Evolutionary conservation across 2,888 invertebrate species (phyloP), one percentile per base, ranked within the genome.

Genomic region (Tipula unca): DNA sequence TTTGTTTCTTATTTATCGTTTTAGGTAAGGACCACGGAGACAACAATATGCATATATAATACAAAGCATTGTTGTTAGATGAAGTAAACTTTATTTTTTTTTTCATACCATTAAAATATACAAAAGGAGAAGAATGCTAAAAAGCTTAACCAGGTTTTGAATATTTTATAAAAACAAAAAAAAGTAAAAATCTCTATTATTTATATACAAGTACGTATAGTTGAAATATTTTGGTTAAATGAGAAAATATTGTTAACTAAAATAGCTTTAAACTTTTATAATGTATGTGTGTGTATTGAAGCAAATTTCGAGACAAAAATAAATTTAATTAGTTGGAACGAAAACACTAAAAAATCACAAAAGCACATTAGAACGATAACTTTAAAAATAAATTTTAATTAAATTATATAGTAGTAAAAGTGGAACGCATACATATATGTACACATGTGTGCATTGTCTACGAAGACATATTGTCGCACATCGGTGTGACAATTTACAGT

Each of bases 131-230:
- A 13, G 20, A 69, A 69, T 69, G 69, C 69, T 69, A 69, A 69
- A 69, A 69, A 69, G 69, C 69, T 69, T 69, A 69, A 69, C 69
- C 69, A 69, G 69, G 69, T 69, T 69, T 69, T 69, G 69, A 69
- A 69, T 69, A 69, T 69, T 25, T 69, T 69, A 69, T 25, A 54
- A 32, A 32, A 32, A 54, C 39, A 42, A 14, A 42, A 48, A 17
- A 48, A 48, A 48, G 5, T 48, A 48, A 17, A 48, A 48, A 4
- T 69, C 69, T 69, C 69, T 69, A 20, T 69, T 69, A 17, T 48
- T 17, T 48, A 17, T 48, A 17, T 17, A 17, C 8, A 48, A 17
- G 17, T 17, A 42, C 14, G 10, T 17, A 3, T n/a, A 69, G 69
- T 69, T 69, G 20, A 25, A 69, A 69, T 69, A 69, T 25, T 69